phyloP scores from a whole-genome alignment of 2,888 invertebrate species.

The Aleiodes testaceus region DNA sequence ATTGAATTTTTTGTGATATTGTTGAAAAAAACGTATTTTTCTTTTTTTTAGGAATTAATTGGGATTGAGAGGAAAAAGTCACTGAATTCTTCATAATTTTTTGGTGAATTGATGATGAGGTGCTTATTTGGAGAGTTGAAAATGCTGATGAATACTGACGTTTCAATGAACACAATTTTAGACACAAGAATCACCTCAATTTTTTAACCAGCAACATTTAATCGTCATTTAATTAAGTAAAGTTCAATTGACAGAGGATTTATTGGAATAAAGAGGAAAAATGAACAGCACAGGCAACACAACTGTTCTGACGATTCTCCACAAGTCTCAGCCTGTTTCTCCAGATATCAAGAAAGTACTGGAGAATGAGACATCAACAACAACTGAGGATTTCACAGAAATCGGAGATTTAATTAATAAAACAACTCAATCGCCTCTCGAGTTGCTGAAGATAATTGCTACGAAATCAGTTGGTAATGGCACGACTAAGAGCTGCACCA shows the following conservation, averaged over 20 bases:
- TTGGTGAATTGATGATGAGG: too few relatives aligned
- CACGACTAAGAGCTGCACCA: slow-evolving; percentile 21
- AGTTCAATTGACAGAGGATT: not conserved
- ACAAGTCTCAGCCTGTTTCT: slow-evolving; percentile 36
- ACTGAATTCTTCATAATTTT: too few relatives aligned
- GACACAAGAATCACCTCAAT: too few relatives aligned
- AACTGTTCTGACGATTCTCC: slow-evolving; percentile 45
- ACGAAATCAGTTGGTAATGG: slow-evolving; percentile 34
- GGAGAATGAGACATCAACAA: slow-evolving; percentile 52
- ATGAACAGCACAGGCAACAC: slow-evolving; percentile 40
- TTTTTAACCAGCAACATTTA: too few relatives aligned
- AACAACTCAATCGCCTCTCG: slow-evolving; percentile 44
- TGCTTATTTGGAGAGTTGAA: too few relatives aligned
- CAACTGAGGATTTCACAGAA: not conserved
- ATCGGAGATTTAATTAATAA: not conserved
- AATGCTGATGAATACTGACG: too few relatives aligned
- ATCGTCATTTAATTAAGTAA: not conserved
- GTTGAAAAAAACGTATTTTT: too few relatives aligned
- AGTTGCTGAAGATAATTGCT: slow-evolving; percentile 53
- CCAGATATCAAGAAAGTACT: slow-evolving; percentile 34
- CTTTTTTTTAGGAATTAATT: too few relatives aligned
- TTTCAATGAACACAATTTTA: too few relatives aligned
- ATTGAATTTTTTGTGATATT: not conserved
- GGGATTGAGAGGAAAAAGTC: too few relatives aligned
- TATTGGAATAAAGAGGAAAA: not conserved